Conservation (phyloP, 2,888 invertebrate species). For the Tinea trinotella region DNA sequence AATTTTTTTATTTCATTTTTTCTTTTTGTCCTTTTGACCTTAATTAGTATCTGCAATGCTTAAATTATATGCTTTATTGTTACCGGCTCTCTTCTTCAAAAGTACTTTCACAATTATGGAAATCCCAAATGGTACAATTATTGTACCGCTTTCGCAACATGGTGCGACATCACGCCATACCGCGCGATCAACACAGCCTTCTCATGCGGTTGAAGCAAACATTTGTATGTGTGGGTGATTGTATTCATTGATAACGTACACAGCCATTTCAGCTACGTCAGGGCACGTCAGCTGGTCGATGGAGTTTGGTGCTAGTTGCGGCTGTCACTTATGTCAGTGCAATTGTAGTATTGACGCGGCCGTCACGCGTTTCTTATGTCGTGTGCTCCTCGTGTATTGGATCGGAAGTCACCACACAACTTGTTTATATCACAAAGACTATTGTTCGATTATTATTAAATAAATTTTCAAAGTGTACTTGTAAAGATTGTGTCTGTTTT, state of each 20-base stretch:
- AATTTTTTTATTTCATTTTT: too few relatives aligned
- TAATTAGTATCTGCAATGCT: too few relatives aligned
- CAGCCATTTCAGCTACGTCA: slow-evolving; percentile 34
- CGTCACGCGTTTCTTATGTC: slow-evolving; percentile 38
- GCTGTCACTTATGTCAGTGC: slow-evolving; percentile 31
- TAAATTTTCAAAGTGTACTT: background rate
- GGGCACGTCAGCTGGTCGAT: slow-evolving; percentile 34
- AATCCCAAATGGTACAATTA: background rate
- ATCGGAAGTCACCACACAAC: background rate
- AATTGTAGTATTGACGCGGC: slow-evolving; percentile 41
- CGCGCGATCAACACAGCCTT: slow-evolving; percentile 42
- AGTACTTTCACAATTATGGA: background rate
- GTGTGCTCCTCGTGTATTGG: slow-evolving; percentile 25
- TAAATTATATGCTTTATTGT: background rate
- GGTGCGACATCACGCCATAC: slow-evolving; percentile 56
- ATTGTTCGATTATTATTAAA: background rate
- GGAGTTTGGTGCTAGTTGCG: background rate
- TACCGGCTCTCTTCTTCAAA: background rate
- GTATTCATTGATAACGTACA: background rate
- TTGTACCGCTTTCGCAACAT: slow-evolving; percentile 45
- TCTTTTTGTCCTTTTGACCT: too few relatives aligned
- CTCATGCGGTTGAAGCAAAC: slow-evolving; percentile 1
- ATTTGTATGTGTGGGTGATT: slow-evolving; percentile 11
- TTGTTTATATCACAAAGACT: background rate
- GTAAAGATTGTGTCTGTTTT: background rate